Percentiles rank a stretch among this genome's conserved stretches.
Evolutionary conservation across 2,113 vertebrate genomes (phyloP).

Genomic region (Loxodonta africana): DNA sequence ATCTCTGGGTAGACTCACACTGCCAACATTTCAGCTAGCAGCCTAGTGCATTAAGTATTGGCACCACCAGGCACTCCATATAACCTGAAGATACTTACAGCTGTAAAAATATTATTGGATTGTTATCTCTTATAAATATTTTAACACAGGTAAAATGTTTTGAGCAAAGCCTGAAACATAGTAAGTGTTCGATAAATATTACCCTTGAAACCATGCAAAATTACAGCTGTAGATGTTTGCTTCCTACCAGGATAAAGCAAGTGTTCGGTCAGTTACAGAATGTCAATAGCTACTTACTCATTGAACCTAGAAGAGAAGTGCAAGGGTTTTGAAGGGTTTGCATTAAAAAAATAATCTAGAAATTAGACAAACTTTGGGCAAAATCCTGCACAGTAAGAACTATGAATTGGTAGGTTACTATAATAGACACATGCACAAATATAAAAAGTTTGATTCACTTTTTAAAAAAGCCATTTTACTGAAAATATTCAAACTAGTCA

Average conservation of each 20-base stretch:
- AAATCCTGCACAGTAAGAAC: background rate
- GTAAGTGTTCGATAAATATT: background rate
- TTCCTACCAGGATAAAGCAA: background rate
- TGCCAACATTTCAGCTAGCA: no score
- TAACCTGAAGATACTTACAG: background rate
- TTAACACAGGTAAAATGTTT: background rate
- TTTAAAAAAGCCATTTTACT: background rate
- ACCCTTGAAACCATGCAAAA: background rate
- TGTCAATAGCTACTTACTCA: background rate
- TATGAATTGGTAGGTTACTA: background rate
- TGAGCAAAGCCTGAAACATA: background rate
- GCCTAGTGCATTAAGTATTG: no score
- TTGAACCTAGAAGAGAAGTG: background rate
- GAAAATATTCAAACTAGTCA: background rate
- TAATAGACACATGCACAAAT: background rate
- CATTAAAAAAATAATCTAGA: background rate
- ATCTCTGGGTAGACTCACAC: no score
- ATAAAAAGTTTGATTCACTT: background rate
- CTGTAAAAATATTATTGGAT: background rate
- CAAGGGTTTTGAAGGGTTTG: background rate
- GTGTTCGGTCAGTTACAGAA: background rate
- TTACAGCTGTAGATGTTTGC: background rate
- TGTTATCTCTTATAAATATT: background rate
- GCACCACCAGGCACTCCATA: background rate
- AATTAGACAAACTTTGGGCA: background rate